These are phyloP conservation scores for Thunnus maccoyii DNA, from an alignment of 2,113 vertebrate genomes.

Conservation along the genomic window DNA sequence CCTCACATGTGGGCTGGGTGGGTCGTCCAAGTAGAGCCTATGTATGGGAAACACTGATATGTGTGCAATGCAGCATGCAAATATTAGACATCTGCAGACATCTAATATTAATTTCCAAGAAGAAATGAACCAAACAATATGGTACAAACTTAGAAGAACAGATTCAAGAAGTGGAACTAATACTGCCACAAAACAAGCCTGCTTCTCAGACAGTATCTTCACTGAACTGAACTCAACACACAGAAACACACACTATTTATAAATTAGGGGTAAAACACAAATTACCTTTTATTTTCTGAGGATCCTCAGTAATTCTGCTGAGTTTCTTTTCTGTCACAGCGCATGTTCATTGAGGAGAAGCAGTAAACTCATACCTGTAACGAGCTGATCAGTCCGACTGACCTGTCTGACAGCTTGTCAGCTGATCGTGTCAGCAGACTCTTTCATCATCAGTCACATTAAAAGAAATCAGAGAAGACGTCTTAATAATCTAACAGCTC, in stretches of 20 bases:
- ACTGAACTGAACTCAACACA: background rate
- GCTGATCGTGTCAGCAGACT: background rate
- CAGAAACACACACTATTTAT: background rate
- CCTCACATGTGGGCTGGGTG: too few species aligned
- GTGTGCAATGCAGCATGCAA: constrained; percentile 26
- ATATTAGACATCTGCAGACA: background rate
- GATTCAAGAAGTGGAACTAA: background rate
- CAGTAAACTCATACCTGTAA: constrained; percentile 17
- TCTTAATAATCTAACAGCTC: constrained; percentile 14
- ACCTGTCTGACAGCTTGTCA: constrained; percentile 19
- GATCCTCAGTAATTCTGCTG: background rate
- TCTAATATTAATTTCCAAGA: background rate
- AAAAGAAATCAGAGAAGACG: background rate
- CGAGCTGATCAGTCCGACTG: constrained; percentile 14
- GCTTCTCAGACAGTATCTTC: background rate
- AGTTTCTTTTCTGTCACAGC: background rate
- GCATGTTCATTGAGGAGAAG: background rate
- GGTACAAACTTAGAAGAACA: background rate
- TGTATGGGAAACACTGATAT: background rate
- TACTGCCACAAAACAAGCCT: background rate
- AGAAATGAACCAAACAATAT: background rate
- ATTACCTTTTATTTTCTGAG: background rate
- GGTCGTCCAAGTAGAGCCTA: too few species aligned
- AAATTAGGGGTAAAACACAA: background rate
- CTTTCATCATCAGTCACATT: constrained; percentile 19